Conservation (phyloP, 2,888 invertebrate species). For the Nasonovia ribisnigri region DNA sequence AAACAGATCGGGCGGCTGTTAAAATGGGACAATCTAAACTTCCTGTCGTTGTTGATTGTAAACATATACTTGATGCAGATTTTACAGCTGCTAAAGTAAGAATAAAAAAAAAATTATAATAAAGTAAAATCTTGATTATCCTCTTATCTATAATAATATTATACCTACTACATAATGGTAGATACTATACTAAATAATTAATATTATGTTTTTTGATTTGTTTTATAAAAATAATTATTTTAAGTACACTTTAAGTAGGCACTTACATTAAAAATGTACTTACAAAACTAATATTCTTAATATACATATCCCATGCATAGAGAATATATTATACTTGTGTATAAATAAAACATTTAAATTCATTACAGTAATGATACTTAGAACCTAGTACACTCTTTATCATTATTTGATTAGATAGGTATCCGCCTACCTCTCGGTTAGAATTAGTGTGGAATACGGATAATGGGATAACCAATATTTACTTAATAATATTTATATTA, state of each 20-base stretch:
- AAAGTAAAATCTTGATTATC: not conserved
- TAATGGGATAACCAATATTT: no score
- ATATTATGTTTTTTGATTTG: not conserved
- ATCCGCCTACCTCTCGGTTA: no score
- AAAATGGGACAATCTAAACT: slow-evolving; percentile 79
- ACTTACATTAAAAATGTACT: not conserved
- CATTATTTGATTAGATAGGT: no score
- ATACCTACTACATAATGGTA: not conserved
- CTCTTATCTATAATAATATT: no score
- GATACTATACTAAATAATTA: not conserved
- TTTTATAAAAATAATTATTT: not conserved
- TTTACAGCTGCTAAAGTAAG: slow-evolving; percentile 83
- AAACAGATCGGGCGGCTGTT: slow-evolving; percentile 81
- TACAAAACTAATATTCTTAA: not conserved
- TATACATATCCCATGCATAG: not conserved
- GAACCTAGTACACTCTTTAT: not conserved
- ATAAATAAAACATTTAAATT: not conserved
- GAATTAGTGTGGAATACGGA: no score
- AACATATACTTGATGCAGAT: slow-evolving; percentile 84
- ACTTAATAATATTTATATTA: no score
- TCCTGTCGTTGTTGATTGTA: slow-evolving; percentile 86
- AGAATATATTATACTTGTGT: not conserved
- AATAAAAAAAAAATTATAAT: not conserved
- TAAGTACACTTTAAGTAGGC: not conserved
- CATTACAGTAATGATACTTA: not conserved